Percentiles rank a stretch among this genome's conserved stretches.
Evolutionary conservation across 2,113 vertebrate species (phyloP).

Genomic region (Elaphurus davidianus): DNA sequence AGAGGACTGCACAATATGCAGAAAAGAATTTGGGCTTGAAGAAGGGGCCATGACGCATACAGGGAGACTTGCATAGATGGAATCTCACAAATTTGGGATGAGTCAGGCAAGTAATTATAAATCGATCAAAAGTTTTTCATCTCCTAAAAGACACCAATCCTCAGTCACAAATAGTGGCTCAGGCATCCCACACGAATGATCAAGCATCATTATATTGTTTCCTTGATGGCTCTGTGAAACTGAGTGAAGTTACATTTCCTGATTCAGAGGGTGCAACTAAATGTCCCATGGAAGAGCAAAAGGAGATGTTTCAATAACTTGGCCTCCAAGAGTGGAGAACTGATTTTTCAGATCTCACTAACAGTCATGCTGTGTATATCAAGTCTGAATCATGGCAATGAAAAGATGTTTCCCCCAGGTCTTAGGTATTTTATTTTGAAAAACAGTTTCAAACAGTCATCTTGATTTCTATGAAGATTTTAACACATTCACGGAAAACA

Average conservation of each 20-base stretch:
- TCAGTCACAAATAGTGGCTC: no score
- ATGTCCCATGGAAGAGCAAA: not conserved
- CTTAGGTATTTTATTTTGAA: not conserved
- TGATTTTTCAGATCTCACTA: not conserved
- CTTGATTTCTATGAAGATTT: not conserved
- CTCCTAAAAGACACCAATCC: not conserved
- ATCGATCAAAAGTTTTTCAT: not conserved
- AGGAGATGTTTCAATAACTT: not conserved
- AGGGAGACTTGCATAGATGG: fast-evolving
- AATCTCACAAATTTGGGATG: not conserved
- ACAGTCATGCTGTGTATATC: not conserved
- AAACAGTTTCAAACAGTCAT: not conserved
- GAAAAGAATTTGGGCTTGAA: not conserved
- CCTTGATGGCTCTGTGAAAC: not conserved
- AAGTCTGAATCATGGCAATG: not conserved
- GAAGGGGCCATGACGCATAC: not conserved
- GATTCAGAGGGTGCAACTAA: not conserved
- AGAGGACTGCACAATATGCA: not conserved
- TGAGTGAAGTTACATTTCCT: not conserved
- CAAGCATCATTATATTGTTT: fast-evolving
- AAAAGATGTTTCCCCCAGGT: not conserved
- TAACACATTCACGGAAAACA: not conserved
- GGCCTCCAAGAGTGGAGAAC: not conserved
- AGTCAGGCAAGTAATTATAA: not conserved
- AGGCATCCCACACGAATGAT: not conserved